These are phyloP conservation scores for Halictus ligatus DNA, from an alignment of 2,888 invertebrate species.

Conservation along the genomic window DNA sequence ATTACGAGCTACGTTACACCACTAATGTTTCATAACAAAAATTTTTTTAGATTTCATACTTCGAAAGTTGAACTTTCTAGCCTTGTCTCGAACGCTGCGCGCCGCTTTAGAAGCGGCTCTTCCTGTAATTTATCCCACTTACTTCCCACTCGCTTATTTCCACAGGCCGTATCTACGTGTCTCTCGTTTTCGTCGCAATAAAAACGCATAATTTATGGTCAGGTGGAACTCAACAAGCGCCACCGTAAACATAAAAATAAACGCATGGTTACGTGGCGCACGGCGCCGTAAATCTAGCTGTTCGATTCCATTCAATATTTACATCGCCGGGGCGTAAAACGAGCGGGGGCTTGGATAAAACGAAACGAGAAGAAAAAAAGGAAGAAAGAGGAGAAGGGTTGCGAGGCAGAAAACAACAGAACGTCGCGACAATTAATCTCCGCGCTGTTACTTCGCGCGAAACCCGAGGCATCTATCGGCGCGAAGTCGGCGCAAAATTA, in stretches of 20 bases:
- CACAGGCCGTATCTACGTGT: neutral
- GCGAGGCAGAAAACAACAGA: slow-evolving; percentile 7
- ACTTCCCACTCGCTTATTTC: neutral
- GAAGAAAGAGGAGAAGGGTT: neutral
- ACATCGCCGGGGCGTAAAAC: slow-evolving; percentile 22
- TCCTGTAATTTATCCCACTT: slow-evolving; percentile 7
- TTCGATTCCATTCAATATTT: slow-evolving; percentile 49
- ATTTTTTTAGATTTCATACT: neutral
- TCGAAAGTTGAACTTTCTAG: neutral
- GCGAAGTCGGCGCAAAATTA: slow-evolving; percentile 27
- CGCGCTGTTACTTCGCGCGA: slow-evolving; percentile 29
- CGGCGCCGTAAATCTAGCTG: slow-evolving; percentile 22
- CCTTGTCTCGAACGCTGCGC: neutral
- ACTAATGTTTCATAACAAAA: neutral
- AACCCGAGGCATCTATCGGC: slow-evolving; percentile 12
- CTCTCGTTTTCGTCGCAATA: slow-evolving; percentile 3
- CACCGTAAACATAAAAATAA: slow-evolving; percentile 33
- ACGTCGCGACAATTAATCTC: slow-evolving; percentile 36
- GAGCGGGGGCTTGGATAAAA: neutral
- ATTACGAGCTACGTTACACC: too few relatives aligned
- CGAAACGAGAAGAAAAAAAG: neutral
- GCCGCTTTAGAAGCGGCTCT: neutral
- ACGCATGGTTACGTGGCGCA: slow-evolving; percentile 21
- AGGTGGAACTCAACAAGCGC: slow-evolving; percentile 4
- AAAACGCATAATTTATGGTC: slow-evolving; percentile 39